Conservation (phyloP, 30 jellyfish, hydroid and myxozoan species). For the Aurelia aurita complex sp. Pacific region DNA sequence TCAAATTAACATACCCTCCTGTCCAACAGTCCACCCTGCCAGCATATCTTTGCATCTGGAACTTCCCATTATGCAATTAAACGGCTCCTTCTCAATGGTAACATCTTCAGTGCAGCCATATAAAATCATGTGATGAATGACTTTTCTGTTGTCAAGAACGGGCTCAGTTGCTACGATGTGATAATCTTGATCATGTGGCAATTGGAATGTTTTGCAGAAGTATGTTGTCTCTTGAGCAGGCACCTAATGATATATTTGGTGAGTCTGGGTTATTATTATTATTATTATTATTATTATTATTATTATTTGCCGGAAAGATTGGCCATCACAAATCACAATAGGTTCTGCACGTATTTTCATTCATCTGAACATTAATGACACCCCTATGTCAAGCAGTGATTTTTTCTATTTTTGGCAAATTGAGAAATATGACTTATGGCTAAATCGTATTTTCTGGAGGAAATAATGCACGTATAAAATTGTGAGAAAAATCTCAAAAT, state of each 20-base stretch:
- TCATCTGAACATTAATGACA: too few relatives aligned
- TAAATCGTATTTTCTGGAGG: too few relatives aligned
- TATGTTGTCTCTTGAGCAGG: constrained; percentile 57
- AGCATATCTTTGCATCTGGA: constrained; percentile 35
- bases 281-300: too few relatives aligned
- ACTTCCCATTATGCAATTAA: constrained; percentile 60
- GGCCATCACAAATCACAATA: too few relatives aligned
- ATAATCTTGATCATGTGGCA: constrained; percentile 66
- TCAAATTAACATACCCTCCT: constrained; percentile 35
- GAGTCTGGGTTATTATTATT: too few relatives aligned
- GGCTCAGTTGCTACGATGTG: constrained; percentile 69
- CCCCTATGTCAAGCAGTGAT: too few relatives aligned
- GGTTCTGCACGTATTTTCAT: too few relatives aligned
- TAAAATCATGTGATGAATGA: constrained; percentile 69
- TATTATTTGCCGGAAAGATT: too few relatives aligned
- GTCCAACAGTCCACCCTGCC: constrained; percentile 68
- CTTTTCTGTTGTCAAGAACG: constrained; percentile 52
- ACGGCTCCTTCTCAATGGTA: constrained; percentile 31
- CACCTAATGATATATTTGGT: constrained; percentile 15
- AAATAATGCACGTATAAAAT: too few relatives aligned
- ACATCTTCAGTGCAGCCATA: constrained; percentile 49
- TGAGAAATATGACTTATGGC: too few relatives aligned
- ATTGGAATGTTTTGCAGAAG: constrained; percentile 49
- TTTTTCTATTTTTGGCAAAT: too few relatives aligned
- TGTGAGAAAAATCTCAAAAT: too few relatives aligned